These are phyloP conservation scores for Amiota mariae DNA, from an alignment of 2,888 invertebrate species.

Conservation along the genomic window DNA sequence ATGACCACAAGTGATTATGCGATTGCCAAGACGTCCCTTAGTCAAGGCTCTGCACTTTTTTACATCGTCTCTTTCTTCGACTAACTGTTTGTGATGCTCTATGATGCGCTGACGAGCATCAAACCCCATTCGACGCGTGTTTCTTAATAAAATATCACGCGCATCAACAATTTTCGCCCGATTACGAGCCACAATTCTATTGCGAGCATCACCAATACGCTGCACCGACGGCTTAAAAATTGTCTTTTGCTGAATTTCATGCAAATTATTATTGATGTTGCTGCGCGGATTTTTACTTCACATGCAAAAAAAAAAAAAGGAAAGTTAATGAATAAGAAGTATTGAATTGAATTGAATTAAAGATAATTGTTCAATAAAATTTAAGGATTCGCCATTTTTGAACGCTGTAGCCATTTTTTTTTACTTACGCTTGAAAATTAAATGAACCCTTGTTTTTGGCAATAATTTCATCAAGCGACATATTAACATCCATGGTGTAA, in stretches of 20 bases:
- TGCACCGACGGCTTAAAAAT: conserved; percentile 14
- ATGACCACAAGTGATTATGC: conserved; percentile 42
- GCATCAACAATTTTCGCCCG: conserved; percentile 85
- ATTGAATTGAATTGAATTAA: too few species aligned
- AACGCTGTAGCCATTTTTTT: neutral
- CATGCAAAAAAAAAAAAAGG: neutral
- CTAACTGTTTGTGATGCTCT: conserved; percentile 73
- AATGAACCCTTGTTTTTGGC: neutral
- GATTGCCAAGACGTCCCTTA: conserved; percentile 44
- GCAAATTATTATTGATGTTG: neutral
- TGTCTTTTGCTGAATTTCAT: neutral
- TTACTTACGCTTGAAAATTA: neutral
- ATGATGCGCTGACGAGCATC: conserved; percentile 84
- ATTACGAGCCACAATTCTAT: conserved; percentile 86
- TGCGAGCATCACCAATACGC: conserved; percentile 79
- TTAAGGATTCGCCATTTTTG: neutral
- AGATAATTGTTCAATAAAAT: neutral
- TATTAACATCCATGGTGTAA: neutral
- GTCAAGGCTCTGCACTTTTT: conserved; percentile 26
- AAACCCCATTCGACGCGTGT: conserved; percentile 79
- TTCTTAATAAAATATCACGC: conserved; percentile 84
- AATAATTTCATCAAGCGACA: conserved; percentile 13
- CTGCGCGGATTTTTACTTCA: too few species aligned
- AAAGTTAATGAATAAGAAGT: too few species aligned
- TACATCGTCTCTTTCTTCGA: conserved; percentile 23